Evolutionary conservation across 2,888 invertebrate genomes (phyloP), one percentile per base, ranked within the genome.

Genomic region (Digitonthophagus gazella): DNA sequence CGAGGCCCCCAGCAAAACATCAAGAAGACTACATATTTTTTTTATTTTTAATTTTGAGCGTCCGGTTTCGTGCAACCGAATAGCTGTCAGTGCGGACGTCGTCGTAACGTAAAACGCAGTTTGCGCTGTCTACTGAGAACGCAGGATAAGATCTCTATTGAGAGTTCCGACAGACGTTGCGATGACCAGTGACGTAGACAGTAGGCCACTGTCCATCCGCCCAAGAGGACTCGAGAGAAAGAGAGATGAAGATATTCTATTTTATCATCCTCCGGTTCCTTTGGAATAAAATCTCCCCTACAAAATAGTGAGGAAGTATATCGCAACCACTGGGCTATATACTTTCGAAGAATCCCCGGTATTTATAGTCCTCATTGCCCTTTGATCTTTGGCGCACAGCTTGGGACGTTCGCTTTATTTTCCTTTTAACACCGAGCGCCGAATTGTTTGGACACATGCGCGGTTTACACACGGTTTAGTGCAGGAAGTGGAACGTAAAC

Each of bases 401-500:
- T n/a, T 19, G 18, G 2, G 61, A 57, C 11, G 61, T 19, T 20
- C 58, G 58, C 28, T 44, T 44, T 44, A 44, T 44, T 44, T 44
- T 44, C 28, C 28, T 44, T 44, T 44, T 44, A 44, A 44, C 28
- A 44, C 19, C 18, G 61, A 20, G 20, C 61, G 16, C 18, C 61
- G 19, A 61, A n/a, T 61, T 18, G 20, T 61, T 18, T 20, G 61
- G 20, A 61, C 61, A 61, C 20, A 61, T 61, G 61, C 61, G 20
- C 61, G 20, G 61, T n/a, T 20, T 61, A 61, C 61, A 61, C 61
- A 61, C 61, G 20, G 61, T 61, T 61, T 61, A 61, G 20, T 61
- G 61, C 19, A 61, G 61, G 61, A 61, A 61, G 61, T 61, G 61
- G 20, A 61, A 61, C 61, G 61, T 61, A 61, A 61, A 61, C 61